Evolutionary conservation across 2,888 invertebrate genomes (phyloP).

Genomic region (Alcis repandata): DNA sequence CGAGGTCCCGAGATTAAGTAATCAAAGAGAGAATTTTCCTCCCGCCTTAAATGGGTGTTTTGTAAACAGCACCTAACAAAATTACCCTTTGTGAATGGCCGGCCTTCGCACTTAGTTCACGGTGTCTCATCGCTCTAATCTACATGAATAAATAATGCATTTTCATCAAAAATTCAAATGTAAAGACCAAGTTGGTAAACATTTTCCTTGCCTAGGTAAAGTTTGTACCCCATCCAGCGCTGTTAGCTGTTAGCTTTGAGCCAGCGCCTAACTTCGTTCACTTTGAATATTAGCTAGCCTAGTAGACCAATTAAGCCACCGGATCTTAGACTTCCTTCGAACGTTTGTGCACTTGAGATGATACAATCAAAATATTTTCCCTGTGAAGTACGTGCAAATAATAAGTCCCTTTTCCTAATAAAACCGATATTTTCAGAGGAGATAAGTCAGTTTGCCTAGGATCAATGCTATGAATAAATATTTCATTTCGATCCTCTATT

Average conservation of each 20-base stretch:
- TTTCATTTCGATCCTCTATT: too few relatives aligned
- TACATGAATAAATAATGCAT: conserved; percentile 51
- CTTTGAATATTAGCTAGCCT: conserved; percentile 42
- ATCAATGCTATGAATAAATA: too few relatives aligned
- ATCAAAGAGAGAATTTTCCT: conserved; percentile 51
- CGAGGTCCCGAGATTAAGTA: conserved; percentile 52
- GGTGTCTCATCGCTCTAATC: conserved; percentile 41
- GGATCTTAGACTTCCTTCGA: conserved; percentile 30
- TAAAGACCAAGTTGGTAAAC: conserved; percentile 44
- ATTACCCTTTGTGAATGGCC: conserved; percentile 42
- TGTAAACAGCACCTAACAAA: conserved; percentile 48
- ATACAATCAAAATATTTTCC: neutral
- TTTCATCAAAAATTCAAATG: conserved; percentile 50
- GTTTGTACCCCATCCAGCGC: conserved; percentile 1
- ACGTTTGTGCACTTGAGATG: conserved; percentile 33
- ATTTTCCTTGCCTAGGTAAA: conserved; percentile 40
- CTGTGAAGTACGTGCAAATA: conserved; percentile 26
- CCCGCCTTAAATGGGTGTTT: conserved; percentile 46
- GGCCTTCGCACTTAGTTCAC: conserved; percentile 32
- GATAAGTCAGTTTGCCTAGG: conserved; percentile 37
- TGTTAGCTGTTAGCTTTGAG: conserved; percentile 13
- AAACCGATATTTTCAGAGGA: conserved; percentile 37
- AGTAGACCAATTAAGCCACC: conserved; percentile 38
- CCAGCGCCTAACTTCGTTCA: conserved; percentile 32
- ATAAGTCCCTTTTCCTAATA: conserved; percentile 16